A percentile compares a stretch with the other conserved stretches of the same genome.
Conservation (phyloP, 23 tunicate species). For the Ciona savignyi region DNA sequence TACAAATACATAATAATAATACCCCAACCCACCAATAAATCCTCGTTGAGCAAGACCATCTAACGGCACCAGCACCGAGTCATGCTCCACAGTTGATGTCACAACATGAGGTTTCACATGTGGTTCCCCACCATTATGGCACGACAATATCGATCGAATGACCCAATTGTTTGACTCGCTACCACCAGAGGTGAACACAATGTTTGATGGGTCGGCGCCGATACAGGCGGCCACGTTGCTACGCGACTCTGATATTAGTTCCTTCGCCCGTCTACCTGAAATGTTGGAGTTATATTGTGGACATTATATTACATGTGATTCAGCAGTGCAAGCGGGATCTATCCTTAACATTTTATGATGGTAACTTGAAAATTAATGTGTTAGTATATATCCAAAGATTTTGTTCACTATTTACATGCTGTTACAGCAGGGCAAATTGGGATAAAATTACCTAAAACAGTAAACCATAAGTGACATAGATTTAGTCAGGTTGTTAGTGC, state of each 20-base stretch:
- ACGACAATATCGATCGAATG: constrained; percentile 15
- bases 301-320: too few relatives aligned
- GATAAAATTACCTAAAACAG: too few relatives aligned
- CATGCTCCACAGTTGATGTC: constrained; percentile 85
- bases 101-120: constrained; percentile 57
- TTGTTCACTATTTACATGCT: too few relatives aligned
- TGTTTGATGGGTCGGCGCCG: constrained; percentile 19
- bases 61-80: constrained; percentile 68
- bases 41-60: constrained; percentile 8
- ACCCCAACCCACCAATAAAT: constrained; percentile 17
- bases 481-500: too few relatives aligned
- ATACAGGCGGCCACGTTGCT: constrained; percentile 49
- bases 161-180: constrained; percentile 97
- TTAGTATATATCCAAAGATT: too few relatives aligned
- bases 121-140: constrained; percentile 8
- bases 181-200: constrained; percentile 97
- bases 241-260: constrained; percentile 56
- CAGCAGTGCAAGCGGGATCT: too few relatives aligned
- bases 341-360: too few relatives aligned
- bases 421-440: too few relatives aligned
- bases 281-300: too few relatives aligned
- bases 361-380: too few relatives aligned
- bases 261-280: constrained; percentile 62
- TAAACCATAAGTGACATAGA: too few relatives aligned
- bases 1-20: too few relatives aligned